Evolutionary conservation across 2,888 invertebrate species (phyloP).

Genomic region (Parasteatoda lunata): DNA sequence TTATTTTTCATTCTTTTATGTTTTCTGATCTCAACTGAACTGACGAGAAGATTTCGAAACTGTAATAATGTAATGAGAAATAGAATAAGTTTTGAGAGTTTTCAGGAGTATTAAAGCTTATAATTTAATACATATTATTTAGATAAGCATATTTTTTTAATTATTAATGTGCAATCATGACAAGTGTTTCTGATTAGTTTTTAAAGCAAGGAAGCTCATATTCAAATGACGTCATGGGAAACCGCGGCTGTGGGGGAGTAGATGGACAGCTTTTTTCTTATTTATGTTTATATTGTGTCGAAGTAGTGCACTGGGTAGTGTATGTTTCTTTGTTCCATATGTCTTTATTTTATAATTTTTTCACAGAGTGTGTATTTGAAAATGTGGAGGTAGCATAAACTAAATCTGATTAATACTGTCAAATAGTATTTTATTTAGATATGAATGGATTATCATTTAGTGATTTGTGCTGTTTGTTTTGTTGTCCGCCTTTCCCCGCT

Average conservation of each 20-base stretch:
- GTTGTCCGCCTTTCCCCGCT: slow-evolving; percentile 99
- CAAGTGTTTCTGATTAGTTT: no score
- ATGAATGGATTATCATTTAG: slow-evolving; percentile 71
- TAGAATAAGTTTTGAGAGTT: no score
- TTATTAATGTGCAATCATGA: no score
- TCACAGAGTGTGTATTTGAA: slow-evolving; percentile 10
- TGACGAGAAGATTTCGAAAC: no score
- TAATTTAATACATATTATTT: no score
- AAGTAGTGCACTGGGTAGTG: slow-evolving; percentile 39
- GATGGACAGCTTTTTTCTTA: slow-evolving; percentile 21
- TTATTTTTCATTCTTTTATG: no score
- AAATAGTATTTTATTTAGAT: slow-evolving; percentile 10
- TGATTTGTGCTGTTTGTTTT: slow-evolving; percentile 99
- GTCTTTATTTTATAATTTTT: slow-evolving; percentile 6
- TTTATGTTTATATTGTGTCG: slow-evolving; percentile 17
- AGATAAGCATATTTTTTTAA: no score
- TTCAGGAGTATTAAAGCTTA: no score
- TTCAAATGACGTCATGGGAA: slow-evolving; percentile 57
- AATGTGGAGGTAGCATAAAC: slow-evolving; percentile 39
- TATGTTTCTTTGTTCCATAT: slow-evolving; percentile 24
- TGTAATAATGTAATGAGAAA: no score
- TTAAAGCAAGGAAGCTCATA: not conserved
- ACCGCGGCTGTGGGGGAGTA: slow-evolving; percentile 61
- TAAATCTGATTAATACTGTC: no score
- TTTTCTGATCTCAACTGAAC: no score